phyloP scores from a whole-genome alignment of 2,888 invertebrate genomes.

The Drosophila ezoana region DNA sequence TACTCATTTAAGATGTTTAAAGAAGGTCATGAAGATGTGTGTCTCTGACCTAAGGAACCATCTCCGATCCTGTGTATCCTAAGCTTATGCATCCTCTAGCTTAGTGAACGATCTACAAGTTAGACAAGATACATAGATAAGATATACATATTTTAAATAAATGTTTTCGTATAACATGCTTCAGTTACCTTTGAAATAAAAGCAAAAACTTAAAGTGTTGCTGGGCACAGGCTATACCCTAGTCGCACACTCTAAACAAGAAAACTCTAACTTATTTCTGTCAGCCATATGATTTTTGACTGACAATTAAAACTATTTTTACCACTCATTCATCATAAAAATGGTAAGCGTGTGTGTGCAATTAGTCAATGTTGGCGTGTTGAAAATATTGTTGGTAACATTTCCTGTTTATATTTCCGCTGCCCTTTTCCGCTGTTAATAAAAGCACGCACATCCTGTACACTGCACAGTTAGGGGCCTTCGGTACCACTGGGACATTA shows the following conservation, averaged over 20 bases:
- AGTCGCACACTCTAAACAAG: background rate
- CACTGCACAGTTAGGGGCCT: slow-evolving; percentile 3
- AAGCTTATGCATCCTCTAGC: too few relatives aligned
- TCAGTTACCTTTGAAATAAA: too few relatives aligned
- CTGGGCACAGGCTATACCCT: background rate
- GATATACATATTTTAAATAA: too few relatives aligned
- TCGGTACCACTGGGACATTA: slow-evolving; percentile 14
- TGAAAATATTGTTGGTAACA: slow-evolving; percentile 66
- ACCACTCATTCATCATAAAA: slow-evolving; percentile 15
- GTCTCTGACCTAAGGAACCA: too few relatives aligned
- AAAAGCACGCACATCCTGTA: slow-evolving; percentile 64
- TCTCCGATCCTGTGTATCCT: too few relatives aligned
- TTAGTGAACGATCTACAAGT: too few relatives aligned
- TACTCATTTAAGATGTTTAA: too few relatives aligned
- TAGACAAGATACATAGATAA: too few relatives aligned
- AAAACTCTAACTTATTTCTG: background rate
- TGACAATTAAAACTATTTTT: slow-evolving; percentile 3
- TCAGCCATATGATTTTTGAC: background rate
- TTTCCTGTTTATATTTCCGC: slow-evolving; percentile 75
- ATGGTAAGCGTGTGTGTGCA: slow-evolving; percentile 41
- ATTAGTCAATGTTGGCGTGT: slow-evolving; percentile 66
- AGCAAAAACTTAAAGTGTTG: too few relatives aligned
- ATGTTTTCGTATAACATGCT: too few relatives aligned
- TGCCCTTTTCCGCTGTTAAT: slow-evolving; percentile 63
- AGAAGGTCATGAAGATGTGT: too few relatives aligned